Conservation (phyloP, 2,113 vertebrate species). For the Drymodes brunneopygia region DNA sequence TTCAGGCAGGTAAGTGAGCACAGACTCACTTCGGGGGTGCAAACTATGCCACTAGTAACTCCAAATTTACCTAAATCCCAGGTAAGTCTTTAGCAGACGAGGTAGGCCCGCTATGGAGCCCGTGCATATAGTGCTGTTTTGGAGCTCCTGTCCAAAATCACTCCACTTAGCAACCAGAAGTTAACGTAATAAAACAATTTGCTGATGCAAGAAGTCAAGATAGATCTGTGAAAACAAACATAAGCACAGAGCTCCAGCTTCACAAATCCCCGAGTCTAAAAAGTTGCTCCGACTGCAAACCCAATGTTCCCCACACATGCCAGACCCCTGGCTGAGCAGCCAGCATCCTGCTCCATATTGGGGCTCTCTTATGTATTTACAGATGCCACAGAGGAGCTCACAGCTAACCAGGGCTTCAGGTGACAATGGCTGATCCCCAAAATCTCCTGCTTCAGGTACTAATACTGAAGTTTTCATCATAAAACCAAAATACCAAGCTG, state of each 20-base stretch:
- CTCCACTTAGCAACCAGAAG: neutral
- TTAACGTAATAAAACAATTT: neutral
- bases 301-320: neutral
- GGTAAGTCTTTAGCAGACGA: neutral
- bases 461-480: neutral
- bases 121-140: rapidly evolving
- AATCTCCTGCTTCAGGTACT: neutral
- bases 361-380: rapidly evolving
- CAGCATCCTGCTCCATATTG: rapidly evolving
- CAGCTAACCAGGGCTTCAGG: neutral
- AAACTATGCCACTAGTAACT: neutral
- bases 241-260: neutral
- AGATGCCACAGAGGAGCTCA: neutral
- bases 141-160: neutral
- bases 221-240: neutral
- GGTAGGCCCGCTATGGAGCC: neutral
- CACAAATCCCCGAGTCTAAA: neutral
- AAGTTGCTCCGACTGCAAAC: neutral
- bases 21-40: neutral
- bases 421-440: neutral
- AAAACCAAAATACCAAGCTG: neutral
- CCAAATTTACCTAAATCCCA: neutral
- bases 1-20: neutral
- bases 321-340: rapidly evolving
- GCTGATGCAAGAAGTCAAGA: neutral